These are phyloP conservation scores for Megalops cyprinoides DNA, from an alignment of 2,797 vertebrate genomes.

Conservation along the genomic window DNA sequence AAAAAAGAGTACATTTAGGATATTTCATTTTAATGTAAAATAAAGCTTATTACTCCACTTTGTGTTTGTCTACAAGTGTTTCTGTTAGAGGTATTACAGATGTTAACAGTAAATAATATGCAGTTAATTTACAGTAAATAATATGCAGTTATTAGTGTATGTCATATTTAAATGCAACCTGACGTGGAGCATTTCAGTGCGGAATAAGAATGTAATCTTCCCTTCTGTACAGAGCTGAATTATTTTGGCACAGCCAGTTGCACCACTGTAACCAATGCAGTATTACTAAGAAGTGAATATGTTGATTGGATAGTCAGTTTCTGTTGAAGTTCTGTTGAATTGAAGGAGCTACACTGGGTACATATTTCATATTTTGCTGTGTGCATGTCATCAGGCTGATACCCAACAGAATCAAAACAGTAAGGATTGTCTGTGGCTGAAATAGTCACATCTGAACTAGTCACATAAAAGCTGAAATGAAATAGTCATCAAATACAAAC, in stretches of 20 bases:
- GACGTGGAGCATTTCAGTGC: not conserved
- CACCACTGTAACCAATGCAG: not conserved
- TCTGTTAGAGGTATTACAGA: not conserved
- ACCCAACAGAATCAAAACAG: not conserved
- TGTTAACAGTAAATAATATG: not conserved
- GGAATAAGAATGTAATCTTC: not conserved
- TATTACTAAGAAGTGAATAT: not conserved
- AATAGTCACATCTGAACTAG: too few relatives aligned
- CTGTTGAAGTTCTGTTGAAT: not conserved
- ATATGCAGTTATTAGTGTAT: too few relatives aligned
- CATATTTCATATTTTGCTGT: too few relatives aligned
- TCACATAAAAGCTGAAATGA: not conserved
- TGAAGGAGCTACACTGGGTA: not conserved
- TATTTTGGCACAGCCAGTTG: not conserved
- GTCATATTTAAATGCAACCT: not conserved
- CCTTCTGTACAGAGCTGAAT: not conserved
- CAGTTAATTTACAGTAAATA: not conserved
- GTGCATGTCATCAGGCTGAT: not conserved
- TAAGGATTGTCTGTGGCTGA: not conserved
- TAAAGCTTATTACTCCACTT: conserved; percentile 74
- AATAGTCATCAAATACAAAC: too few relatives aligned
- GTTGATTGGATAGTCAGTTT: not conserved
- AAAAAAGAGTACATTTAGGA: conserved; percentile 59
- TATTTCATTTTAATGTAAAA: conserved; percentile 71
- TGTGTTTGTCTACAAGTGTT: conserved; percentile 23